A percentile compares a stretch with the other conserved stretches of the same genome.
Evolutionary conservation across 2,797 vertebrate species (phyloP).

Genomic region (Brachyalestes nurse): DNA sequence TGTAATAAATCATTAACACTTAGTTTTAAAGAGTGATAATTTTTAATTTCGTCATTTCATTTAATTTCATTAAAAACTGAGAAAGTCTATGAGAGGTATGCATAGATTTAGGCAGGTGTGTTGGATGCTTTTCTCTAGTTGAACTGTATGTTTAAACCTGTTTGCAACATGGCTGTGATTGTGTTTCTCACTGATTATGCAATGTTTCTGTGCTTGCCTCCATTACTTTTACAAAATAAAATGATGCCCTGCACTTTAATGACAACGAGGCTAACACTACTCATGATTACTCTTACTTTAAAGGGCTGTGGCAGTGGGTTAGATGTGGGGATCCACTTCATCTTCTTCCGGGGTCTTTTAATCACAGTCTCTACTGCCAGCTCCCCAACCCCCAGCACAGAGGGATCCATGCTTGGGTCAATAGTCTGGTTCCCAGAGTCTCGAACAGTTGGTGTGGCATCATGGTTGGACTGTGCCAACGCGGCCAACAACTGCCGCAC

Average conservation of each 20-base stretch:
- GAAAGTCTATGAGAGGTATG: too few relatives aligned
- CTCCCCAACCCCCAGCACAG: constrained; percentile 84
- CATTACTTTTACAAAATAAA: not conserved
- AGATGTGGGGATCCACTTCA: constrained; percentile 93
- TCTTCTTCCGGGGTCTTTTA: constrained; percentile 95
- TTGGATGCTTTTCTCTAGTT: too few relatives aligned
- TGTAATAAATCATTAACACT: too few relatives aligned
- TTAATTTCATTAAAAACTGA: too few relatives aligned
- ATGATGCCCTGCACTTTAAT: not conserved
- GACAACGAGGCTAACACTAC: not conserved
- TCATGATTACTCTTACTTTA: constrained; percentile 74
- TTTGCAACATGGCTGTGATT: not conserved
- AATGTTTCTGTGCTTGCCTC: too few relatives aligned
- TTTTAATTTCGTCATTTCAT: too few relatives aligned
- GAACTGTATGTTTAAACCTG: too few relatives aligned
- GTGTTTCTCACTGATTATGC: too few relatives aligned
- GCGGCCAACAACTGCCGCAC: constrained; percentile 95
- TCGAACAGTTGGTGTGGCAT: constrained; percentile 92
- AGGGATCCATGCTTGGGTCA: constrained; percentile 90
- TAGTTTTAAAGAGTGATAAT: too few relatives aligned
- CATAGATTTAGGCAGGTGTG: too few relatives aligned
- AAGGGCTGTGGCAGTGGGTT: constrained; percentile 96
- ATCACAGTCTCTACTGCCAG: constrained; percentile 88
- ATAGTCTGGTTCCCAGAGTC: constrained; percentile 92
- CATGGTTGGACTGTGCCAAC: constrained; percentile 95